Evolutionary conservation across 1,140 invertebrate species (phyloP).

Genomic region (Samia ricini): DNA sequence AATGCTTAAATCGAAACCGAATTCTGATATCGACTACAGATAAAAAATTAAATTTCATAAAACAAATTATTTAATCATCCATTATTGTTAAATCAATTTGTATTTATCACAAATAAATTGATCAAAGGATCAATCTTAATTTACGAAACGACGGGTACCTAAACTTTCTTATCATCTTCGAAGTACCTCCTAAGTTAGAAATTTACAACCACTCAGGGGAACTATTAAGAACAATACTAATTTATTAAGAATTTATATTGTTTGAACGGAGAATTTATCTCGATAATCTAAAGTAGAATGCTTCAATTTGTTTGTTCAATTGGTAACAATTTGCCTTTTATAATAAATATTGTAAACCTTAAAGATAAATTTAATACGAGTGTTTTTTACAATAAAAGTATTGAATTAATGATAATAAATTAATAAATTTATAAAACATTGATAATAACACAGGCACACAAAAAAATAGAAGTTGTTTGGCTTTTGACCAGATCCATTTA

Average conservation of each 20-base stretch:
- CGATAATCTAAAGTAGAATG: neutral
- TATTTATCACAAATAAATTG: neutral
- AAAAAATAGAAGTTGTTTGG: too few species aligned
- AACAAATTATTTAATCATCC: neutral
- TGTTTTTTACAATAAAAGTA: too few species aligned
- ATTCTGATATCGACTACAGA: too few species aligned
- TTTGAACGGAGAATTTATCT: neutral
- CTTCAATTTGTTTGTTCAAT: neutral
- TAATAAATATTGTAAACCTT: too few species aligned
- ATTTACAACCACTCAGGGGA: slow-evolving; percentile 2
- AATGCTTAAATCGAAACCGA: too few species aligned
- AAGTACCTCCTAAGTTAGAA: neutral
- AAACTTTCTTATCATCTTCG: neutral
- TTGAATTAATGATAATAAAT: too few species aligned
- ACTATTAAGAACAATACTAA: slow-evolving; percentile 3
- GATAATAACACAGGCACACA: too few species aligned
- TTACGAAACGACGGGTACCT: neutral
- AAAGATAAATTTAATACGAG: too few species aligned
- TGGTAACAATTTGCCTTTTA: neutral
- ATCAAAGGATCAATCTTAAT: neutral
- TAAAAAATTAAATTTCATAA: too few species aligned
- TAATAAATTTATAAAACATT: too few species aligned
- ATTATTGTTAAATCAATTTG: neutral
- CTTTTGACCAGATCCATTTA: too few species aligned
- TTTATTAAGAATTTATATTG: slow-evolving; percentile 10